A percentile compares a stretch with the other conserved stretches of the same genome.
Conservation (phyloP, 2,797 vertebrate species). For the Acomys russatus region DNA sequence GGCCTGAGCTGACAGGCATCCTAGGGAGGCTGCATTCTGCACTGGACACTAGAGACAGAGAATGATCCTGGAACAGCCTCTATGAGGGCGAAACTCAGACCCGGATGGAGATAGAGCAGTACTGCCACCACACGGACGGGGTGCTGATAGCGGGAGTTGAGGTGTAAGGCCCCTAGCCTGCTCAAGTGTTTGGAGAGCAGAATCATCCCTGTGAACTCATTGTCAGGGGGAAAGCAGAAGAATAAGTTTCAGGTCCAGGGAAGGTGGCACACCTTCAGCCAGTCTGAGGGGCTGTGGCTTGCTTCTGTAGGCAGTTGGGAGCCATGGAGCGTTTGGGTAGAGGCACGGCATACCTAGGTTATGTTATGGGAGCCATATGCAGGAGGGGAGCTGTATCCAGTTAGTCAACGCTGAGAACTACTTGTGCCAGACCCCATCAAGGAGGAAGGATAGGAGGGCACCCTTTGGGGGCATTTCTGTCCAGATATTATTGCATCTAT, state of each 20-base stretch:
- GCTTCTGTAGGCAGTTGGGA: neutral
- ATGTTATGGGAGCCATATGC: neutral
- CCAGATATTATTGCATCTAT: neutral
- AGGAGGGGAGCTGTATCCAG: neutral
- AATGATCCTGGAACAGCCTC: neutral
- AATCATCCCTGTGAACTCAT: neutral
- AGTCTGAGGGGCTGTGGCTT: neutral
- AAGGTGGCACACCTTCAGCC: neutral
- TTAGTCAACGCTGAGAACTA: neutral
- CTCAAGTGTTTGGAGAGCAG: neutral
- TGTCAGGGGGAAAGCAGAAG: neutral
- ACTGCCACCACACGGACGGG: neutral
- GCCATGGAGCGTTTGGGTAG: neutral
- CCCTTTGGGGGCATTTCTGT: fast-evolving
- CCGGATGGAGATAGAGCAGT: neutral
- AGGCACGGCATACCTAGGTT: neutral
- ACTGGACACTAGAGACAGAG: neutral
- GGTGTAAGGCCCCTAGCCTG: neutral
- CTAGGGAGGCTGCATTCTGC: neutral
- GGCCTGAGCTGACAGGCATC: neutral
- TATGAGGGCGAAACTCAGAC: neutral
- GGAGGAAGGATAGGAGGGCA: neutral
- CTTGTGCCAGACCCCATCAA: fast-evolving
- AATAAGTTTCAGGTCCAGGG: neutral
- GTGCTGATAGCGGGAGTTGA: neutral